Percentiles rank a stretch among this genome's conserved stretches.
phyloP scores from a whole-genome alignment of 2,888 invertebrate species.

The Tanytarsus gracilentus region DNA sequence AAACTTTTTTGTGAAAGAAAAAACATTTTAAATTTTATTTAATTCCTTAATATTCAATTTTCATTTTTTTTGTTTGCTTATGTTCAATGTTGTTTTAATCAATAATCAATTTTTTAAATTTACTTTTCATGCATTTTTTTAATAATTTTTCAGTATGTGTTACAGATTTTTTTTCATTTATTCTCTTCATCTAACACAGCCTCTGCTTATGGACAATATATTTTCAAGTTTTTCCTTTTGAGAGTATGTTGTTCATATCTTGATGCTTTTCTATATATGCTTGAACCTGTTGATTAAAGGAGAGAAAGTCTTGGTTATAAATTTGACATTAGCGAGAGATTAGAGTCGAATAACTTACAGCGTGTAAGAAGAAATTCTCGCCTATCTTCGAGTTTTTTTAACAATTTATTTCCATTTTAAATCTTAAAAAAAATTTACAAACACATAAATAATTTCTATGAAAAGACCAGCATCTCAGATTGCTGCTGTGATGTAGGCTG shows the following conservation, averaged over 20 bases:
- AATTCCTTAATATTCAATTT: background rate
- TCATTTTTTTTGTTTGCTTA: constrained; percentile 17
- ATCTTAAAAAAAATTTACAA: too few relatives aligned
- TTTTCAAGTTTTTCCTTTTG: background rate
- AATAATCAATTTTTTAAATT: constrained; percentile 6
- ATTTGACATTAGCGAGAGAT: background rate
- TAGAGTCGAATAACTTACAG: constrained; percentile 21
- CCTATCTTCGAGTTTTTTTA: background rate
- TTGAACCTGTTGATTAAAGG: constrained; percentile 13
- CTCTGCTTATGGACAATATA: constrained; percentile 28
- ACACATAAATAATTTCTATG: constrained; percentile 21
- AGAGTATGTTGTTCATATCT: constrained; percentile 24
- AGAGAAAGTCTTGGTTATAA: background rate
- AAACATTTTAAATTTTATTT: constrained; percentile 26
- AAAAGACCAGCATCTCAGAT: constrained; percentile 23
- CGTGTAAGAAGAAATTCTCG: constrained; percentile 8
- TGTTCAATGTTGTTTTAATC: constrained; percentile 21
- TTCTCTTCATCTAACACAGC: constrained; percentile 22
- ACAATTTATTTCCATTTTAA: too few relatives aligned
- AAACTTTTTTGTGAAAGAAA: constrained; percentile 12
- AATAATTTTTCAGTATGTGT: constrained; percentile 2
- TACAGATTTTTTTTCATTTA: constrained; percentile 14
- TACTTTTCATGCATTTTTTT: constrained; percentile 4
- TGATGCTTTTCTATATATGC: too few relatives aligned
- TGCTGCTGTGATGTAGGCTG: constrained; percentile 12